Base-by-base conservation (phyloP, 2,888 invertebrate genomes). In the Agrilus cyanescens region DNA sequence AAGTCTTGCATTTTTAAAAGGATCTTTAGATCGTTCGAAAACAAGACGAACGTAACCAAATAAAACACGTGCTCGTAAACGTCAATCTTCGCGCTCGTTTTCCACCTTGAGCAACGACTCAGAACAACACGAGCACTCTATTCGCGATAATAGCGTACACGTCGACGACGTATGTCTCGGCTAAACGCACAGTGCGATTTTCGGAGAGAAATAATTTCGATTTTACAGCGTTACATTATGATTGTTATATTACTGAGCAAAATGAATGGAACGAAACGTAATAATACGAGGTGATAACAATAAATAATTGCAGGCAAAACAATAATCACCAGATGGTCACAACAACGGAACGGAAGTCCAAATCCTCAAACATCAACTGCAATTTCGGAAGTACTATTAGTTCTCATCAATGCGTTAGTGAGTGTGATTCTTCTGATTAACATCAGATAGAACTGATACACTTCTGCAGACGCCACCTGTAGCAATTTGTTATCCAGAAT, bases 1-100 rank as follows among this genome's bases (percentile, higher is more conserved):
- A 64, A 64, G 64, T 60, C 59, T 60, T 54, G 59, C 56, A 59
- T 59, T 60, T 62, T 61, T 59, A 59, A 55, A 53, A 57, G 56
- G 54, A 50, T 53, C 56, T 56, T 55, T 50, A 54, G 59, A 57
- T 56, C 56, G 57, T 58, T 58, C 25, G 57, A 61, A 59, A 60
- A 59, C 59, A 60, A 56, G 60, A 61, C 57, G 57, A 53, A 57
- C 57, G 54, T 58, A 59, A 57, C 50, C 57, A 58, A 54, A 62
- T 58, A 55, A 62, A 60, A 57, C 55, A 57, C 57, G 52, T 46
- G 42, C 50, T 59, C 61, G 58, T 62, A 61, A 62, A 62, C 55
- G 62, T 61, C 62, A 60, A 59, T 61, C 60, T 57, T 45, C 43
- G 33, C 45, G 46, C 46, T 48, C 46, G 46, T 46, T 50, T 50